Evolutionary conservation across 2,113 vertebrate species (phyloP).

Genomic region (Todiramphus chloris): DNA sequence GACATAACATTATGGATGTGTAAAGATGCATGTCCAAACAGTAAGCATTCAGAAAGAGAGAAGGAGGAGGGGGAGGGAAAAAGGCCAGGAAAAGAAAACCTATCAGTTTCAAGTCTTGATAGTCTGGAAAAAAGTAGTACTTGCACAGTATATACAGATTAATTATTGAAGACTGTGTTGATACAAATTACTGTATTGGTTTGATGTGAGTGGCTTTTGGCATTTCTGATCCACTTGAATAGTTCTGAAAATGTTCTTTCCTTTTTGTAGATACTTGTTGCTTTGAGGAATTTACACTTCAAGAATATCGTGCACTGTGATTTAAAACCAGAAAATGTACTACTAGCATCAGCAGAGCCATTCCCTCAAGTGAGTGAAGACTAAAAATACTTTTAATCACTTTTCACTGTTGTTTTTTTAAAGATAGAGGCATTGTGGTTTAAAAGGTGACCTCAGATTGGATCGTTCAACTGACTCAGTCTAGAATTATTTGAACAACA

Average conservation of each 20-base stretch:
- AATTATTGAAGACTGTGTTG: not conserved
- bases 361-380: conserved; percentile 89
- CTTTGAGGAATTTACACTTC: conserved; percentile 96
- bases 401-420: not conserved
- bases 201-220: not conserved
- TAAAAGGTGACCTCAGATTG: not conserved
- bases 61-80: fast-evolving
- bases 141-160: not conserved
- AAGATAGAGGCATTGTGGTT: not conserved
- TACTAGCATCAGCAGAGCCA: conserved; percentile 95
- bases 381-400: not conserved
- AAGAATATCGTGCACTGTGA: conserved; percentile 99
- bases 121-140: not conserved
- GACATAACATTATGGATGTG: not conserved
- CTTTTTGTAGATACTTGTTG: conserved; percentile 91
- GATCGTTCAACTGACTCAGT: not conserved
- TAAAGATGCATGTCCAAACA: not conserved
- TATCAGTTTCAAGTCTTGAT: not conserved
- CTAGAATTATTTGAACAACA: not conserved
- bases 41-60: not conserved
- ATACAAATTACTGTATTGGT: not conserved
- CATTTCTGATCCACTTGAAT: not conserved
- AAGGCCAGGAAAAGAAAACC: not conserved
- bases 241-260: not conserved
- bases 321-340: conserved; percentile 96